Percentiles rank a stretch among this genome's conserved stretches.
Conservation (phyloP, 2,797 vertebrate genomes). For the Pteropus rufus region DNA sequence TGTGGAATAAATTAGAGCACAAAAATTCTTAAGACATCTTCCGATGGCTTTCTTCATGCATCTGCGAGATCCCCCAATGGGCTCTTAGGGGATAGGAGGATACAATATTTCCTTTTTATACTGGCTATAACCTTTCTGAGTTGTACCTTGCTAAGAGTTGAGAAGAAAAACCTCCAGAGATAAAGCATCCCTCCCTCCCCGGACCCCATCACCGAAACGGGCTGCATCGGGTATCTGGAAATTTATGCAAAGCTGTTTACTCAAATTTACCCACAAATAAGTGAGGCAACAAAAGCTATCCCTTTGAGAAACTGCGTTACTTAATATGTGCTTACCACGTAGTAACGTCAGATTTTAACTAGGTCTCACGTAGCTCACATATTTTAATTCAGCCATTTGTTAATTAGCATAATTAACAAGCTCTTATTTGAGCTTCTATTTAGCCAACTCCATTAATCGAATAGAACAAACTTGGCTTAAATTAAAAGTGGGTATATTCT, state of each 20-base stretch:
- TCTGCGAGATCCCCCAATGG: background rate
- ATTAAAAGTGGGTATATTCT: constrained; percentile 62
- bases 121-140: background rate
- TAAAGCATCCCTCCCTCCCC: background rate
- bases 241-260: background rate
- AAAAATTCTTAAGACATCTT: background rate
- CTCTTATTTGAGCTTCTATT: constrained; percentile 63
- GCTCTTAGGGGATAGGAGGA: background rate
- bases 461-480: constrained; percentile 60
- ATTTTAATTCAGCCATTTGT: constrained; percentile 60
- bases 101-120: background rate
- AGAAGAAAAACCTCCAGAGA: background rate
- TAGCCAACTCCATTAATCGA: constrained; percentile 66
- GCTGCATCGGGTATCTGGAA: background rate
- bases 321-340: background rate
- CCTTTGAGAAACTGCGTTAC: background rate
- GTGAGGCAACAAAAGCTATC: background rate
- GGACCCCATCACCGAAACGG: background rate
- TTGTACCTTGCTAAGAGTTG: background rate
- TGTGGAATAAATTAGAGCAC: background rate
- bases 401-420: constrained; percentile 70
- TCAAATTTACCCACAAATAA: background rate
- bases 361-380: constrained; percentile 39
- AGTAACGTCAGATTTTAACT: background rate
- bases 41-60: background rate